Percentiles rank a stretch among this genome's conserved stretches.
These are phyloP conservation scores for Acanthosepion lycidas DNA, from an alignment of 2,888 invertebrate species.

Conservation along the genomic window DNA sequence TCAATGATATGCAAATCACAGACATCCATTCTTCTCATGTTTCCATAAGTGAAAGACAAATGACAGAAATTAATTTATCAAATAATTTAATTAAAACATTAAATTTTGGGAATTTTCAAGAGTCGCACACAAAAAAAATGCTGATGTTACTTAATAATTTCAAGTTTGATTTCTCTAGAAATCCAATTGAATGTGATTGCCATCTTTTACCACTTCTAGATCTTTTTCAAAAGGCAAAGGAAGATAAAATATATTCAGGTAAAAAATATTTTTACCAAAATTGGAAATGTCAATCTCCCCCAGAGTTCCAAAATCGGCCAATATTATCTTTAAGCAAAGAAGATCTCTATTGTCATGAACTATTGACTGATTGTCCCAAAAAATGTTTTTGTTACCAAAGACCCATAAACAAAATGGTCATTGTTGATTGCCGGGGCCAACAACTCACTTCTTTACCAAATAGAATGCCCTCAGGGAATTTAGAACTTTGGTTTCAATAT, in stretches of 20 bases:
- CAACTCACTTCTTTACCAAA: constrained; percentile 49
- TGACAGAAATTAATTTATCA: constrained; percentile 18
- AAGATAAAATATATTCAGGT: constrained; percentile 44
- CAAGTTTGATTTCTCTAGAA: not conserved
- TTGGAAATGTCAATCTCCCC: constrained; percentile 54
- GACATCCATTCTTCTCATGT: not conserved
- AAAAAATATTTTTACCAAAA: constrained; percentile 55
- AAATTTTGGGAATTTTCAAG: not conserved
- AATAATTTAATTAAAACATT: not conserved
- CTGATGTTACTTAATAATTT: not conserved
- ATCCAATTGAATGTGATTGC: constrained; percentile 42
- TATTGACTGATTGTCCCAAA: constrained; percentile 51
- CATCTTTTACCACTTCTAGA: constrained; percentile 21
- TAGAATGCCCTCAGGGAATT: constrained; percentile 50
- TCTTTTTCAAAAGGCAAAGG: not conserved
- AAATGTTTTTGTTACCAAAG: constrained; percentile 54
- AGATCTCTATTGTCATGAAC: constrained; percentile 51
- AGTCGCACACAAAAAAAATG: not conserved
- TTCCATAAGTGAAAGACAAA: too few relatives aligned
- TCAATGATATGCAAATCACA: not conserved
- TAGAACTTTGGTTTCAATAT: constrained; percentile 57
- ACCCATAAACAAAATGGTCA: constrained; percentile 50
- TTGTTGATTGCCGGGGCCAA: constrained; percentile 56
- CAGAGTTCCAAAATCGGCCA: constrained; percentile 49
- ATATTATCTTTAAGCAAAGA: constrained; percentile 51